phyloP scores from a whole-genome alignment of 1,140 invertebrate genomes.

The Bombus pyrosoma region DNA sequence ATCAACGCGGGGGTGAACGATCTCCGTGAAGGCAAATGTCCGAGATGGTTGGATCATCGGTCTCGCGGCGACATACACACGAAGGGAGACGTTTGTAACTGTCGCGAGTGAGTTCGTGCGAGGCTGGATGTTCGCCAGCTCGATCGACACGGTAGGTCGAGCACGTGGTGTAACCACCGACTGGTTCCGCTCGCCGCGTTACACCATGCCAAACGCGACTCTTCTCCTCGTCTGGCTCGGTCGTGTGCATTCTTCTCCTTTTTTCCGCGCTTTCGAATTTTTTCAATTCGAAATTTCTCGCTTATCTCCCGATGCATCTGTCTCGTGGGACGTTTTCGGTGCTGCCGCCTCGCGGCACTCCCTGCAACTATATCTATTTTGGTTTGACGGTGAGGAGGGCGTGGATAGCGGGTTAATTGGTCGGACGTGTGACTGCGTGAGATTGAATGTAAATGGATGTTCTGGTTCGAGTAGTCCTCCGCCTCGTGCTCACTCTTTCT shows the following conservation, averaged over 20 bases:
- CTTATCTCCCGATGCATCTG: background rate
- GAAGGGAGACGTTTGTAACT: constrained; percentile 23
- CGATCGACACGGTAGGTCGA: constrained; percentile 37
- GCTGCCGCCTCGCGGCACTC: background rate
- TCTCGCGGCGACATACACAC: background rate
- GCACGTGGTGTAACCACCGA: constrained; percentile 35
- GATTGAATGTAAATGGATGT: constrained; percentile 26
- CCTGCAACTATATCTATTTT: constrained; percentile 27
- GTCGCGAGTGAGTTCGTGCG: constrained; percentile 22
- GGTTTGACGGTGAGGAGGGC: constrained; percentile 21
- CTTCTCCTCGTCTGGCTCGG: too few species aligned
- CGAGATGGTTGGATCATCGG: background rate
- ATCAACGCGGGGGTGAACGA: background rate
- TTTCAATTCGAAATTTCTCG: background rate
- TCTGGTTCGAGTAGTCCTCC: background rate
- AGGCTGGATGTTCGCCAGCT: constrained; percentile 55
- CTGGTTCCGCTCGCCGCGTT: background rate
- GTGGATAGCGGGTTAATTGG: constrained; percentile 39
- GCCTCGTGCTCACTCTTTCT: background rate
- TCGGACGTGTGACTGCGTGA: constrained; percentile 13
- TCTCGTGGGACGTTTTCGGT: background rate
- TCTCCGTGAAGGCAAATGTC: background rate
- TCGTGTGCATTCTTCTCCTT: too few species aligned
- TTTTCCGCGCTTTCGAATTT: too few species aligned
- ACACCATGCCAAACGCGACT: background rate